phyloP scores from a whole-genome alignment of 1,140 invertebrate species.

The Bombus pascuorum region DNA sequence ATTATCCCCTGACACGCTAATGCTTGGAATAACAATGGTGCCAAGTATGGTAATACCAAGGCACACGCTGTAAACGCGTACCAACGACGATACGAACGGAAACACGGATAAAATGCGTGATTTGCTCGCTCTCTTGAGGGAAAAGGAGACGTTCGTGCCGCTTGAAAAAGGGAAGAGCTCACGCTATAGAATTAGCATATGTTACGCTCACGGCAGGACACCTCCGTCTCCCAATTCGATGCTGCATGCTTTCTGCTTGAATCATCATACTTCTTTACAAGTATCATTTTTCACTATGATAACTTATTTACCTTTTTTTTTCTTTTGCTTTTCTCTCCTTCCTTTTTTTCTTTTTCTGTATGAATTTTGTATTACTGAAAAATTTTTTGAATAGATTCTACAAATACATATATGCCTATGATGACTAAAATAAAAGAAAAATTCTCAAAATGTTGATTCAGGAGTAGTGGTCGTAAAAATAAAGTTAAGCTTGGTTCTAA shows the following conservation, averaged over 20 bases:
- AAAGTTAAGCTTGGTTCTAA: background rate
- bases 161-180: conserved; percentile 3
- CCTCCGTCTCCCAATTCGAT: background rate
- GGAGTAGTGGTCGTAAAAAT: too few species aligned
- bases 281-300: background rate
- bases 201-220: conserved; percentile 10
- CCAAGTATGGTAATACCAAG: conserved; percentile 50
- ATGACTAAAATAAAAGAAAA: background rate
- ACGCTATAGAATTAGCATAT: conserved; percentile 34
- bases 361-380: too few species aligned
- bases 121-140: conserved; percentile 35
- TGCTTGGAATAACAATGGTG: conserved; percentile 35
- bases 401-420: too few species aligned
- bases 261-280: background rate
- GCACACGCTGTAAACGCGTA: conserved; percentile 42
- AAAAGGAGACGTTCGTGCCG: conserved; percentile 42
- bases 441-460: background rate
- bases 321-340: background rate
- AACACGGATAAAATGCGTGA: conserved; percentile 63
- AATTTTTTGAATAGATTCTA: background rate
- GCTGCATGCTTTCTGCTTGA: too few species aligned
- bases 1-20: conserved; percentile 4
- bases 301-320: background rate
- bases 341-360: background rate
- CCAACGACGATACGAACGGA: conserved; percentile 42